phyloP scores from a whole-genome alignment of 2,888 invertebrate genomes.

The Leptinotarsa juncta region DNA sequence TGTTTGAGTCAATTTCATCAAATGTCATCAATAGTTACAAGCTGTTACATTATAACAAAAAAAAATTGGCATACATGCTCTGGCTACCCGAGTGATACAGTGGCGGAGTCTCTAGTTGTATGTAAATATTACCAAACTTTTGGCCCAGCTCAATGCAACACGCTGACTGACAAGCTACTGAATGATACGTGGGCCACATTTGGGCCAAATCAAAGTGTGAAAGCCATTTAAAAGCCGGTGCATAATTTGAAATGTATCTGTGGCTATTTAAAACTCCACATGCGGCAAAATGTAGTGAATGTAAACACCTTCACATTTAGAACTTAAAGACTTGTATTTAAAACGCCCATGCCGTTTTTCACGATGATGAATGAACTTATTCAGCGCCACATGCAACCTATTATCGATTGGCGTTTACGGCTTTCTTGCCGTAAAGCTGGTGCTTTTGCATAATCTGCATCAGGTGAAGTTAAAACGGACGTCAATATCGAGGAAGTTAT shows the following conservation, averaged over 20 bases:
- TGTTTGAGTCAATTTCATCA: too few relatives aligned
- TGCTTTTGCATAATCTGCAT: slow-evolving; percentile 14
- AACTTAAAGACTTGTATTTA: slow-evolving; percentile 30
- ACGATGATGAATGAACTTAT: slow-evolving; percentile 20
- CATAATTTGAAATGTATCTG: slow-evolving; percentile 27
- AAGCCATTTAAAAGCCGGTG: slow-evolving; percentile 28
- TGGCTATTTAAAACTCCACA: slow-evolving; percentile 31
- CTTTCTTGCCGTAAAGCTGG: neutral
- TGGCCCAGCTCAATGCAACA: neutral
- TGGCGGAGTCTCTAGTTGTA: too few relatives aligned
- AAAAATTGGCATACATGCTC: too few relatives aligned
- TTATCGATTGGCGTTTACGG: slow-evolving; percentile 18
- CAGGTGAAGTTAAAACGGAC: slow-evolving; percentile 10
- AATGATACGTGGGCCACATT: slow-evolving; percentile 21
- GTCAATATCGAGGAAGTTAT: neutral
- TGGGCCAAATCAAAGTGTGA: slow-evolving; percentile 17
- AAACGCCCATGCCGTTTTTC: slow-evolving; percentile 28
- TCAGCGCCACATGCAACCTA: slow-evolving; percentile 11
- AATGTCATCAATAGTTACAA: too few relatives aligned
- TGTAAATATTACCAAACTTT: too few relatives aligned
- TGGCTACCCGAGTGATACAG: too few relatives aligned
- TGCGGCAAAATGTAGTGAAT: slow-evolving; percentile 34
- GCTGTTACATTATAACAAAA: too few relatives aligned
- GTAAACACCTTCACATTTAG: slow-evolving; percentile 36
- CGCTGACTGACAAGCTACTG: neutral